phyloP scores from a whole-genome alignment of 2,113 vertebrate species.

The Spermophilus dauricus region DNA sequence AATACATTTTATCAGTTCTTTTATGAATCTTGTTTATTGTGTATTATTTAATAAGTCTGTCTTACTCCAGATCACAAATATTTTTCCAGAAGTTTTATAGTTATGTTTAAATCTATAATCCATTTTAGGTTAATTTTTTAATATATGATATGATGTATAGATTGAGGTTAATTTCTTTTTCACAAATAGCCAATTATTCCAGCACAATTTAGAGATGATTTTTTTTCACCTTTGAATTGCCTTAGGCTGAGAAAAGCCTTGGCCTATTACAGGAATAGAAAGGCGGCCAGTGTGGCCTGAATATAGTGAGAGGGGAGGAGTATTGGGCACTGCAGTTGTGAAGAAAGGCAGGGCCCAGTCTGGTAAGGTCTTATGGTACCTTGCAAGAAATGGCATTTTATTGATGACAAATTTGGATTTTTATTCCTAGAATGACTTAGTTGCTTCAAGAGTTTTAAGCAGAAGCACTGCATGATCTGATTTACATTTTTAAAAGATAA shows the following conservation, averaged over 20 bases:
- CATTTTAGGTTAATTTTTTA: slow-evolving; percentile 43
- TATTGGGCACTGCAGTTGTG: background rate
- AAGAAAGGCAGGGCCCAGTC: background rate
- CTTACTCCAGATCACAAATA: background rate
- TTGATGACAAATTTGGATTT: slow-evolving; percentile 45
- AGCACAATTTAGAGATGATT: background rate
- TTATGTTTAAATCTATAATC: background rate
- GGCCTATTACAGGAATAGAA: background rate
- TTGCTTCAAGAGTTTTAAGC: slow-evolving; percentile 15
- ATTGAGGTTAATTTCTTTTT: background rate
- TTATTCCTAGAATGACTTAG: slow-evolving; percentile 7
- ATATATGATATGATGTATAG: background rate
- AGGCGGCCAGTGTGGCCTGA: background rate
- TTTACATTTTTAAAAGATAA: slow-evolving; percentile 39
- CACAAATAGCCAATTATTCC: background rate
- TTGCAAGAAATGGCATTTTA: slow-evolving; percentile 52
- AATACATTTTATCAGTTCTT: background rate
- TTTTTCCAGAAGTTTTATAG: background rate
- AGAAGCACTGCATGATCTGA: background rate
- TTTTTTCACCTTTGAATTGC: background rate
- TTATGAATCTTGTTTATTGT: slow-evolving; percentile 12
- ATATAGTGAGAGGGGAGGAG: background rate
- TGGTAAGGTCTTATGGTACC: background rate
- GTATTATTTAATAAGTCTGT: slow-evolving; percentile 31
- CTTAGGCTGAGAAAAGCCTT: background rate